Conservation (phyloP, 2,888 invertebrate genomes). For the Spicauda simplicius region DNA sequence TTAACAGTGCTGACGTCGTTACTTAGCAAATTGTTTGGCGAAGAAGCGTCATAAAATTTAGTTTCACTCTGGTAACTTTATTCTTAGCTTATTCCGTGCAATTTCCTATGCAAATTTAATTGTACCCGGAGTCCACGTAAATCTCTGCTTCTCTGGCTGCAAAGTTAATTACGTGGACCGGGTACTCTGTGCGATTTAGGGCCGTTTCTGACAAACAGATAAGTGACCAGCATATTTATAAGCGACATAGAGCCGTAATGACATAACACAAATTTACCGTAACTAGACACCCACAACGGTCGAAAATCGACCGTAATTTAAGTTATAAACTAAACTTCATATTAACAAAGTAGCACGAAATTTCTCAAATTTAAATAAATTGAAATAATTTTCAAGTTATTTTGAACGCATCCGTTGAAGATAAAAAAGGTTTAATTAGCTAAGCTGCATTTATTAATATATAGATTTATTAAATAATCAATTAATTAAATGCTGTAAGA, state of each 20-base stretch:
- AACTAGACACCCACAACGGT: no score
- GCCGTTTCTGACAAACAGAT: constrained; percentile 13
- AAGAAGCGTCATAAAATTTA: constrained; percentile 69
- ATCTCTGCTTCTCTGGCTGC: constrained; percentile 76
- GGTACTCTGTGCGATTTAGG: constrained; percentile 66
- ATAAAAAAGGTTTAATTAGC: no score
- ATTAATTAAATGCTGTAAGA: no score
- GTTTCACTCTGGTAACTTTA: constrained; percentile 72
- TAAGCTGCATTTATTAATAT: no score
- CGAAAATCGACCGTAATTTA: no score
- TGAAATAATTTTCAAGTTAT: no score
- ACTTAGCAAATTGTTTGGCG: constrained; percentile 45
- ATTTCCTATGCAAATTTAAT: constrained; percentile 85
- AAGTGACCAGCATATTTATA: not conserved
- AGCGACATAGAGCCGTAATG: not conserved
- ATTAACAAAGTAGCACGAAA: no score
- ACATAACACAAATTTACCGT: no score
- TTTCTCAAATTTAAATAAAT: no score
- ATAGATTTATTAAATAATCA: no score
- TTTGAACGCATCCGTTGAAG: no score
- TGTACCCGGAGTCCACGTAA: constrained; percentile 81
- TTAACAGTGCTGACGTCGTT: constrained; percentile 46
- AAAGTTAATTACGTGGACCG: constrained; percentile 80
- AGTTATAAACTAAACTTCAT: no score
- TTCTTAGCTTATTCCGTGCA: constrained; percentile 79